Percentiles rank a stretch among this genome's conserved stretches.
Evolutionary conservation across 1,140 invertebrate genomes (phyloP).

Genomic region (Galendromus occidentalis): DNA sequence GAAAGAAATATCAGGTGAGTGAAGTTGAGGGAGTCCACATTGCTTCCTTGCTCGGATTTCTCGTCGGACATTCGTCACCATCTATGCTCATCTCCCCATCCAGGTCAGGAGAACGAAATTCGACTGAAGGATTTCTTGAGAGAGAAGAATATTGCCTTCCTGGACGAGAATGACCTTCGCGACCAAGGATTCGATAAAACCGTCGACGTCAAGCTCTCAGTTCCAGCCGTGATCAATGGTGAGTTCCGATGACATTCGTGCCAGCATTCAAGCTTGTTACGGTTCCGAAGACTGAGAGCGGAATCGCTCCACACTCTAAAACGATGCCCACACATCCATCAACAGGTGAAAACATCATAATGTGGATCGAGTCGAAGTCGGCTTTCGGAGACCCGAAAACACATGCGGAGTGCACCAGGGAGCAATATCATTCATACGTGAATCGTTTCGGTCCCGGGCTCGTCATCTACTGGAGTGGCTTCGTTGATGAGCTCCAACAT

Average conservation of each 20-base stretch:
- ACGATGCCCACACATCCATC: not conserved
- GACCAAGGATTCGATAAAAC: constrained; percentile 78
- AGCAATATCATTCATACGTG: constrained; percentile 73
- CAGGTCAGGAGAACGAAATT: constrained; percentile 53
- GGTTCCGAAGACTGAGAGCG: not conserved
- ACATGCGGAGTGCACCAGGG: constrained; percentile 60
- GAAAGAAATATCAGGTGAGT: too few species aligned
- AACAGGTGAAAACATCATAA: constrained; percentile 36
- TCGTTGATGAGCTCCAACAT: constrained; percentile 42
- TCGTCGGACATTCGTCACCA: too few species aligned
- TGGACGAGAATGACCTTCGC: constrained; percentile 57
- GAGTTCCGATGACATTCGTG: too few species aligned
- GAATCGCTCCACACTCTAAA: not conserved
- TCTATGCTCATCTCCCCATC: constrained; percentile 13
- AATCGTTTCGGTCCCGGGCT: constrained; percentile 83
- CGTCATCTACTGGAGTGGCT: constrained; percentile 92
- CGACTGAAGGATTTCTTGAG: constrained; percentile 39
- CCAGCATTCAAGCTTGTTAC: not conserved
- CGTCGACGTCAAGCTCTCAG: constrained; percentile 71
- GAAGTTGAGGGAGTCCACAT: too few species aligned
- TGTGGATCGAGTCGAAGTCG: constrained; percentile 93
- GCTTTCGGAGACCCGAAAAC: constrained; percentile 64
- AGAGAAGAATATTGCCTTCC: constrained; percentile 34
- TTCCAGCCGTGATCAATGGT: constrained; percentile 42
- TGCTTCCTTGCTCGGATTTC: too few species aligned